Evolutionary conservation across 2,888 invertebrate genomes (phyloP).

Genomic region (Meta bourneti): DNA sequence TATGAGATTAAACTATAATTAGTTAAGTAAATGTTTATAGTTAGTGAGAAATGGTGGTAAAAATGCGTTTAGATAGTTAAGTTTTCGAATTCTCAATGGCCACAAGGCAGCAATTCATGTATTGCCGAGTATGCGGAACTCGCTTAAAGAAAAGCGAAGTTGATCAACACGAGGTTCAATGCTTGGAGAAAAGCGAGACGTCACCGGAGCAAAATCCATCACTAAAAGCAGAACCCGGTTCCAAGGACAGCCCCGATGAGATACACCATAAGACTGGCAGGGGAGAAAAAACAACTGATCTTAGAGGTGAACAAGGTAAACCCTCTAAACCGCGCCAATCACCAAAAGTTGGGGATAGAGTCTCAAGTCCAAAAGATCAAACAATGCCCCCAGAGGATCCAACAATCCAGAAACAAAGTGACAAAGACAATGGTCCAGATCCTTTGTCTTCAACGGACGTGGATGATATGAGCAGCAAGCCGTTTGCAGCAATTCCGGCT

Average conservation of each 20-base stretch:
- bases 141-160: not conserved
- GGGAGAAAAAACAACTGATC: not conserved
- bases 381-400: not conserved
- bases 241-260: not conserved
- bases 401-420: not conserved
- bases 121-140: conserved; percentile 38
- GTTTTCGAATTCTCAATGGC: not conserved
- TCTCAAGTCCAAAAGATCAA: not conserved
- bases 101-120: not conserved
- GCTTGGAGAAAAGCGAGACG: not conserved
- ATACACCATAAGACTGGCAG: not conserved
- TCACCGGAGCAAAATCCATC: not conserved
- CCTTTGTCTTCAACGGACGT: too few species aligned
- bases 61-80: not conserved
- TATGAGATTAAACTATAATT: too few species aligned
- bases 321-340: not conserved
- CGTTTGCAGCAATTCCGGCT: too few species aligned
- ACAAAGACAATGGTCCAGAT: not conserved
- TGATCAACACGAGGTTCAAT: conserved; percentile 17
- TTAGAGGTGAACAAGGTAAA: not conserved
- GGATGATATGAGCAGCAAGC: too few species aligned
- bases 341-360: not conserved
- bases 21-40: too few species aligned
- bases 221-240: not conserved
- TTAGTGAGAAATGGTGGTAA: not conserved